Percentiles rank a stretch among this genome's conserved stretches.
Conservation (phyloP, 2,113 vertebrate species). For the Origma solitaria region DNA sequence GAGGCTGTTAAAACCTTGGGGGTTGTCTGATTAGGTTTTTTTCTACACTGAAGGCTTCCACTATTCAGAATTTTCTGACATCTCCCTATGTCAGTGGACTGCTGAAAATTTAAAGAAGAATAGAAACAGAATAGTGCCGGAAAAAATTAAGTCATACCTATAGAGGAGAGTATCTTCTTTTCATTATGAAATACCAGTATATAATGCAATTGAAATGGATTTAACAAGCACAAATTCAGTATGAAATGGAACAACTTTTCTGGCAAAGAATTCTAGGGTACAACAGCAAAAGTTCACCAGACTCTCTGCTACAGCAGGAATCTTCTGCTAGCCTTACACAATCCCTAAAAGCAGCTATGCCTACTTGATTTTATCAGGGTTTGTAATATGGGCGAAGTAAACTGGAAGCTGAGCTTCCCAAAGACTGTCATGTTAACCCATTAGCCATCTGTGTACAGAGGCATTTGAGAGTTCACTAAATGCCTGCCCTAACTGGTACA, state of each 20-base stretch:
- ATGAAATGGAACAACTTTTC: not conserved
- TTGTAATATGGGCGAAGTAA: not conserved
- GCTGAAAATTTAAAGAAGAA: not conserved
- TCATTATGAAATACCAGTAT: not conserved
- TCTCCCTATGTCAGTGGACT: not conserved
- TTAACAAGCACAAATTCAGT: not conserved
- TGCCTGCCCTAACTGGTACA: not conserved
- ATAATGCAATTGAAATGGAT: not conserved
- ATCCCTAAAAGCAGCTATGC: not conserved
- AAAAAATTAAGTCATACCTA: not conserved
- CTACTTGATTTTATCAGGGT: not conserved
- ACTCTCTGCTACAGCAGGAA: not conserved
- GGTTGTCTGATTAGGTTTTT: not conserved
- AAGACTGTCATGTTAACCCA: accelerated
- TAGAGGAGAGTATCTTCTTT: not conserved
- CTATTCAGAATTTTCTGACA: not conserved
- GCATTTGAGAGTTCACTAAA: not conserved
- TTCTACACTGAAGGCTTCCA: not conserved
- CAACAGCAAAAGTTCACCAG: not conserved
- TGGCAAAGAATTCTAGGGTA: not conserved
- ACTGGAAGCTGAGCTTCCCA: not conserved
- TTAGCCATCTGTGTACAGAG: not conserved
- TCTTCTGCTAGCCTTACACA: not conserved
- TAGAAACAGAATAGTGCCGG: not conserved
- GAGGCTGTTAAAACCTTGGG: not conserved